Conservation (phyloP, 2,113 vertebrate species). For the Semicossyphus pulcher region DNA sequence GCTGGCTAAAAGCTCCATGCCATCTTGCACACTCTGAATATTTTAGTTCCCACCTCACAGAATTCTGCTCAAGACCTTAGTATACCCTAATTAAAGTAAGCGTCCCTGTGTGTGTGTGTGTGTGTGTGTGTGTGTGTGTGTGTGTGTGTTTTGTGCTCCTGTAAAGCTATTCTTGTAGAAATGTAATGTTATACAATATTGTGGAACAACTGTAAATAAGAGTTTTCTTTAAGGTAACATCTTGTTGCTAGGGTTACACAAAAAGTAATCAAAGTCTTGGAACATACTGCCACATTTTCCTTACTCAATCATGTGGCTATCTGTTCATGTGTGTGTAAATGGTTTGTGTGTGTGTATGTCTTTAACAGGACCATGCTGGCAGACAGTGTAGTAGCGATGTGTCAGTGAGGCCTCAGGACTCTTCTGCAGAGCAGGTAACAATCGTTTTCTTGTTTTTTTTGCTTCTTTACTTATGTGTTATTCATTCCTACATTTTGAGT, state of each 20-base stretch:
- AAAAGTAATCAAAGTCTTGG: neutral
- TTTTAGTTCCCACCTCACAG: slow-evolving; percentile 69
- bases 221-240: no score
- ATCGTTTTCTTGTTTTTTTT: slow-evolving; percentile 1
- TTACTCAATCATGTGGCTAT: neutral
- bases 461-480: neutral
- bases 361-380: slow-evolving; percentile 62
- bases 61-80: slow-evolving; percentile 34
- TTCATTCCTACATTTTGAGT: neutral
- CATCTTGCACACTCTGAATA: slow-evolving; percentile 75
- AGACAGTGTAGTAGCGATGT: slow-evolving; percentile 63
- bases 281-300: neutral
- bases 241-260: no score
- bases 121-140: slow-evolving; percentile 14
- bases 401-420: slow-evolving; percentile 66
- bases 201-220: no score
- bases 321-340: slow-evolving; percentile 20
- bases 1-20: slow-evolving; percentile 62
- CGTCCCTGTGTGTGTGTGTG: neutral
- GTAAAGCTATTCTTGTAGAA: no score
- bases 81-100: slow-evolving; percentile 44
- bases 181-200: no score
- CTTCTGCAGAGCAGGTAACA: slow-evolving; percentile 74
- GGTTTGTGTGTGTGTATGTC: slow-evolving; percentile 33
- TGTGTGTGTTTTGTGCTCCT: slow-evolving; percentile 20